phyloP scores from a whole-genome alignment of 2,113 vertebrate species.

The Bathybates hornii region DNA sequence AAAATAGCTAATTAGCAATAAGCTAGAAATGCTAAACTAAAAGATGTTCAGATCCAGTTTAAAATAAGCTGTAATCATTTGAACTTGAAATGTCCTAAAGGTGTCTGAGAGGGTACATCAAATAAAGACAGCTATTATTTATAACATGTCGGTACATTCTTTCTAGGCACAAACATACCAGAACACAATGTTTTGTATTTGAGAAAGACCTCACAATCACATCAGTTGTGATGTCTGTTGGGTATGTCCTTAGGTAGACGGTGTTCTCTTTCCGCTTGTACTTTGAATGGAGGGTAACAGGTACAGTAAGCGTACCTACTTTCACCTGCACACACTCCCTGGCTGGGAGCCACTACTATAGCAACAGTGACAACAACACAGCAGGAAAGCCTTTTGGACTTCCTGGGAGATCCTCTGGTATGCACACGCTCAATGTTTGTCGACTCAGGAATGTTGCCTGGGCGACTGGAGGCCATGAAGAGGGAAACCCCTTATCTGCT shows the following conservation, averaged over 20 bases:
- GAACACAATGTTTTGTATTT: neutral
- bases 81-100: neutral
- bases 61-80: neutral
- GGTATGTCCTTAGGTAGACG: neutral
- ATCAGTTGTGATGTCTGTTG: slow-evolving; percentile 12
- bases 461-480: slow-evolving; percentile 55
- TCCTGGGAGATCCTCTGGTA: slow-evolving; percentile 62
- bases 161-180: neutral
- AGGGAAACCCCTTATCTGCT: slow-evolving; percentile 72
- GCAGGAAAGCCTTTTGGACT: slow-evolving; percentile 56
- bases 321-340: slow-evolving; percentile 39
- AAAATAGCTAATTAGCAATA: neutral
- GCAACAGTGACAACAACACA: slow-evolving; percentile 69
- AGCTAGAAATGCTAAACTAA: neutral
- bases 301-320: slow-evolving; percentile 10
- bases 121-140: neutral
- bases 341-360: slow-evolving; percentile 59
- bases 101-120: neutral
- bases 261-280: neutral
- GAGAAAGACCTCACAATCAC: neutral
- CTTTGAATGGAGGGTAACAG: neutral
- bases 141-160: neutral
- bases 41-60: neutral
- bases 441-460: slow-evolving; percentile 68
- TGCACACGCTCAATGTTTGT: slow-evolving; percentile 70